A percentile compares a stretch with the other conserved stretches of the same genome.
These are phyloP conservation scores for Rattus norvegicus DNA, from an alignment of 2,113 vertebrate genomes.

Conservation along the genomic window GRCr8 NC_086036.1:2904001-2904500, in stretches of 20 bases:
- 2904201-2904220: background rate
- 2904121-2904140: no score
- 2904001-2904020: background rate
- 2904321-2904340: slow-evolving; percentile 19
- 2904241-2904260: background rate
- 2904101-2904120: no score
- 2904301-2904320: slow-evolving; percentile 8
- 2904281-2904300: slow-evolving; percentile 27
- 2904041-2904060: no score
- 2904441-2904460: no score
- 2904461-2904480: no score
- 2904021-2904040: slow-evolving; percentile 2
- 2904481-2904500: no score
- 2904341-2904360: slow-evolving; percentile 39
- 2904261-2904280: slow-evolving; percentile 11
- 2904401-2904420: background rate
- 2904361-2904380: slow-evolving; percentile 13
- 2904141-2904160: no score
- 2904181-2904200: no score
- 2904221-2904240: background rate
- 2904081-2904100: no score
- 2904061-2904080: no score
- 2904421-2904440: background rate
- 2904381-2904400: slow-evolving; percentile 44
- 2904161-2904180: no score